Percentiles rank a stretch among this genome's conserved stretches.
Evolutionary conservation across 2,797 vertebrate genomes (phyloP).

Genomic region (Ctenosaura bakeri): DNA sequence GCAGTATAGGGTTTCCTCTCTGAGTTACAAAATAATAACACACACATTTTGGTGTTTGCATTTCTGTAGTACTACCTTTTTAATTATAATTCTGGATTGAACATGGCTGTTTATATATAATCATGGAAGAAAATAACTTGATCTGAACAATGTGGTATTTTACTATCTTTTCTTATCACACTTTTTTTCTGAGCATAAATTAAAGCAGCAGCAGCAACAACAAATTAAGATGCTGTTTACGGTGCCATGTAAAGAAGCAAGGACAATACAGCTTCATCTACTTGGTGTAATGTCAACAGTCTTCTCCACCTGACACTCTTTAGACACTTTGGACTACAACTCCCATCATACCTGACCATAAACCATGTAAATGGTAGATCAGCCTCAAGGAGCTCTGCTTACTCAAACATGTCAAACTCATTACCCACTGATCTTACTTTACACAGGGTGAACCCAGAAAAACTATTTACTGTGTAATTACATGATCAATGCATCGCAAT

Average conservation of each 20-base stretch:
- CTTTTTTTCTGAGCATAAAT: conserved; percentile 1
- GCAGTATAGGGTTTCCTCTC: conserved; percentile 23
- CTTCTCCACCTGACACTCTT: not conserved
- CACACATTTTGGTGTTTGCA: conserved; percentile 41
- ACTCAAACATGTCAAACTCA: not conserved
- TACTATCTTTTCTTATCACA: not conserved
- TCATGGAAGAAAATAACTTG: not conserved
- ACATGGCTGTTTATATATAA: not conserved
- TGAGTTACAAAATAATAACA: conserved; percentile 43
- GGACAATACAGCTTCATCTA: not conserved
- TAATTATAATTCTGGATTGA: conserved; percentile 29
- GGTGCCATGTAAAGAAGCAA: not conserved
- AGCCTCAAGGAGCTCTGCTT: not conserved
- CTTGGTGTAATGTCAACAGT: not conserved
- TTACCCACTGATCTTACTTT: not conserved
- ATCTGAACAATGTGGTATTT: not conserved
- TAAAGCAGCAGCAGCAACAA: not conserved
- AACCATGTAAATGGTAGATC: not conserved
- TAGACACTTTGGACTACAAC: not conserved
- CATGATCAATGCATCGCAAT: not conserved
- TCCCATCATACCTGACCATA: not conserved
- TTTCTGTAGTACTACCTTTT: conserved; percentile 32
- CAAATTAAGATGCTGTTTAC: too few species aligned
- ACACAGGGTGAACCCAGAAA: not conserved
- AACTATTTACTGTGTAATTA: not conserved